Conservation (phyloP, 1,140 invertebrate genomes). For the Brachionus plicatilis region DNA sequence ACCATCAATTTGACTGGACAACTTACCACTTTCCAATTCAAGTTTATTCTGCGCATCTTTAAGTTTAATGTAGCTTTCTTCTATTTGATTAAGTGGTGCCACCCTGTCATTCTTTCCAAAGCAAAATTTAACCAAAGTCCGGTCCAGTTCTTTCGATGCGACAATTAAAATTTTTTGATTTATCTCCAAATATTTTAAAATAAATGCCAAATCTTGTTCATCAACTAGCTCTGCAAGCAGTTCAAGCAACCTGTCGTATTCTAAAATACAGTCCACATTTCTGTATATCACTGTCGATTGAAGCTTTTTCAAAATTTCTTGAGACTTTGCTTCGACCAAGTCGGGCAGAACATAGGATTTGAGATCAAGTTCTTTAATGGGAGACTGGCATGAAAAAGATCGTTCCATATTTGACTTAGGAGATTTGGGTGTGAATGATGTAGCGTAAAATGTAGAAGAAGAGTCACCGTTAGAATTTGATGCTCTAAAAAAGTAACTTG, state of each 20-base stretch:
- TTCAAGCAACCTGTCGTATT: neutral
- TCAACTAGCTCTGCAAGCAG: neutral
- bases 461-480: neutral
- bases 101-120: neutral
- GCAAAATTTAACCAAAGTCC: constrained; percentile 16
- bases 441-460: neutral
- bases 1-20: neutral
- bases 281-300: neutral
- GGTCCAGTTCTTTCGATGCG: neutral
- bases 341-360: neutral
- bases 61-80: neutral
- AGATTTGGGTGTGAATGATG: neutral
- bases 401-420: neutral
- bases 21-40: neutral
- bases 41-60: neutral
- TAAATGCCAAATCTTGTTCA: neutral
- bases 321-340: neutral
- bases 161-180: constrained; percentile 24
- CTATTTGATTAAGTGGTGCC: neutral
- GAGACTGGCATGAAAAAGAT: neutral
- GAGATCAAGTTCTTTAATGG: neutral
- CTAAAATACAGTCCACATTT: constrained; percentile 32
- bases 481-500: neutral
- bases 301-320: neutral
- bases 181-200: constrained; percentile 17